These are phyloP conservation scores for Eupithecia abbreviata DNA, from an alignment of 2,888 invertebrate genomes.

Conservation along the genomic window DNA sequence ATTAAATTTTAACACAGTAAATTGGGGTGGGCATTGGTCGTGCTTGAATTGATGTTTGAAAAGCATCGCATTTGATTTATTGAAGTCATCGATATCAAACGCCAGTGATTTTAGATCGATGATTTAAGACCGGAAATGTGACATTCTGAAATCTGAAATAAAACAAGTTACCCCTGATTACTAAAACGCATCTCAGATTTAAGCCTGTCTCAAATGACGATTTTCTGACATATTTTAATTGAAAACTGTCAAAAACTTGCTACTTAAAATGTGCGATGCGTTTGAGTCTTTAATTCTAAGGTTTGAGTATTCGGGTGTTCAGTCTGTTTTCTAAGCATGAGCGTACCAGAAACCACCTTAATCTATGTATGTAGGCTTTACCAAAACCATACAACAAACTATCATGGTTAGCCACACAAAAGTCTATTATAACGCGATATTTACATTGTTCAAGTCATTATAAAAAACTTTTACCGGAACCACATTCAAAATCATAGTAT, in stretches of 20 bases:
- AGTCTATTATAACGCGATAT: too few species aligned
- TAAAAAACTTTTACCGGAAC: neutral
- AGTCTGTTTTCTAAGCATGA: neutral
- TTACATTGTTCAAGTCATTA: too few species aligned
- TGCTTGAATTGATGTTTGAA: constrained; percentile 6
- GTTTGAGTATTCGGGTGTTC: too few species aligned
- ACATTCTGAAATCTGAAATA: neutral
- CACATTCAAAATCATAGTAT: neutral
- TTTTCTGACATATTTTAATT: too few species aligned
- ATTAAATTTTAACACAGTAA: constrained; percentile 2
- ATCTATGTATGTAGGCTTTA: neutral
- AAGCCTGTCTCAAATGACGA: too few species aligned
- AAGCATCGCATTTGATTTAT: neutral
- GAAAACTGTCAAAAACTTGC: too few species aligned
- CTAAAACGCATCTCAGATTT: too few species aligned
- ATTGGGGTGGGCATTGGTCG: constrained; percentile 12
- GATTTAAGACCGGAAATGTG: neutral
- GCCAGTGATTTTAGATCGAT: neutral
- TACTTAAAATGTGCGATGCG: too few species aligned
- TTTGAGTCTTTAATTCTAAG: too few species aligned
- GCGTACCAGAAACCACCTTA: neutral
- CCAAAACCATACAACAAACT: too few species aligned
- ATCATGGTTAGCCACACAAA: too few species aligned
- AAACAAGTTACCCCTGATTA: neutral
- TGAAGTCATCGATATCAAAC: neutral